Conservation (phyloP, 2,888 invertebrate genomes). For the Aphodius granarius region DNA sequence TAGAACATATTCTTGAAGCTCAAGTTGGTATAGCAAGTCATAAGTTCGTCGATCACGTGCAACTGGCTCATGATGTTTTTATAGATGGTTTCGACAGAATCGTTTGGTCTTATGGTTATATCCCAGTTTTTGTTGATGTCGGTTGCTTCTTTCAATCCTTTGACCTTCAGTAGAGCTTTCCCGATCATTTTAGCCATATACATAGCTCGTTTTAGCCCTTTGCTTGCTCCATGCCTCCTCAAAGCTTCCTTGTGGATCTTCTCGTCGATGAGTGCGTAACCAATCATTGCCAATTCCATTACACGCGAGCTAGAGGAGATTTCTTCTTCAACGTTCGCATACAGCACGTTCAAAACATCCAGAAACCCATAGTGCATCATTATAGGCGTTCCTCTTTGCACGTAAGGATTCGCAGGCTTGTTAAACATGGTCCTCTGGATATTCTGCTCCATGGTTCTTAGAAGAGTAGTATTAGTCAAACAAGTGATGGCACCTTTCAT, state of each 20-base stretch:
- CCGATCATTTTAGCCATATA: neutral
- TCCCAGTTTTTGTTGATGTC: slow-evolving; percentile 46
- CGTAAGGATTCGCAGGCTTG: neutral
- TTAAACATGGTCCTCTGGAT: neutral
- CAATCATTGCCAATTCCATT: slow-evolving; percentile 64
- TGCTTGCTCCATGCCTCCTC: slow-evolving; percentile 52
- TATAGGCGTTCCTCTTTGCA: neutral
- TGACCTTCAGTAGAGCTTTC: neutral
- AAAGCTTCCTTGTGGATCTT: slow-evolving; percentile 55
- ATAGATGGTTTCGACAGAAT: slow-evolving; percentile 46
- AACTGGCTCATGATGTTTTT: slow-evolving; percentile 45
- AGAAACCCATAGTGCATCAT: slow-evolving; percentile 15
- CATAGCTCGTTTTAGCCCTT: neutral
- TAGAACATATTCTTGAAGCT: slow-evolving; percentile 57
- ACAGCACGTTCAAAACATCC: slow-evolving; percentile 16
- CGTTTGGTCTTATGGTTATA: slow-evolving; percentile 43
- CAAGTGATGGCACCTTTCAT: slow-evolving; percentile 62
- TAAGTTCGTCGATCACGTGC: slow-evolving; percentile 40
- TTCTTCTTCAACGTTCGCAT: slow-evolving; percentile 42
- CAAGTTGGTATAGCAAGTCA: slow-evolving; percentile 53
- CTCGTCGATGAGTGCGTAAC: slow-evolving; percentile 62
- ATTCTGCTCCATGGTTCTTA: neutral
- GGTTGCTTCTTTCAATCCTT: slow-evolving; percentile 44
- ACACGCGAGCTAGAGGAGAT: slow-evolving; percentile 57
- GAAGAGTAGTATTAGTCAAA: slow-evolving; percentile 22